Base-by-base conservation (phyloP, 2,888 invertebrate genomes). In the Leucozona laternaria region DNA sequence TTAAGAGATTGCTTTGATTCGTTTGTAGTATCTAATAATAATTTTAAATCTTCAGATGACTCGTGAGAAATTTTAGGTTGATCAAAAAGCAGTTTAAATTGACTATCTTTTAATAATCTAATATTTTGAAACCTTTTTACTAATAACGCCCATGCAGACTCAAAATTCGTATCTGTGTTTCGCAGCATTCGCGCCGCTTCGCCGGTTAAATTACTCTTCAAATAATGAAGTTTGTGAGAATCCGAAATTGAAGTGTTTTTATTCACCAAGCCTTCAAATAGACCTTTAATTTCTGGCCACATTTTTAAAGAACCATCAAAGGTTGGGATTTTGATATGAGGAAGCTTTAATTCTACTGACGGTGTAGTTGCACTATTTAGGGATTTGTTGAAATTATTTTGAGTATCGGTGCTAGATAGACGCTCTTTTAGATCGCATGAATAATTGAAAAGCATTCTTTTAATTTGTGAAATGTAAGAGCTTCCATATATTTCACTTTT, bases 201-300 rank as follows among this genome's bases (percentile, higher is more conserved):
- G 2, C 43, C n/a, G 7, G 7, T 43, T 7, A 43, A 7, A 43
- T 43, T 43, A 40, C 15, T 10, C 22, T 57, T 71, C 17, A 66
- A 40, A 50, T 72, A 66, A 7, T 79, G 57, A 3, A 73, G 25
- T 4, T 73, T 79, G 0, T 66, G 73, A 5, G 31, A 50, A 73
- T 79, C 66, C 8, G 75, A 70, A 37, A 77, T 62, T 6, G 62
- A 43, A 6, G 22, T 5, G 25, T 80, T 80, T 60, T 75, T 75
- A n/a, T 20, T 37, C 0, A 80, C 45, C 11, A 80, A 34, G 0
- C 50, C 43, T 25, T 34, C 31, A 31, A 55, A 55, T 28, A 55
- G 15, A 6, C 28, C 25, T 55, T 55, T 55, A 28, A 55, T 31
- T 31, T 55, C 71, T 25, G 79, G 55, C 71, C 64, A 79, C 55